Evolutionary conservation across 2,888 invertebrate species (phyloP).

Genomic region (Chelonus formosanus): DNA sequence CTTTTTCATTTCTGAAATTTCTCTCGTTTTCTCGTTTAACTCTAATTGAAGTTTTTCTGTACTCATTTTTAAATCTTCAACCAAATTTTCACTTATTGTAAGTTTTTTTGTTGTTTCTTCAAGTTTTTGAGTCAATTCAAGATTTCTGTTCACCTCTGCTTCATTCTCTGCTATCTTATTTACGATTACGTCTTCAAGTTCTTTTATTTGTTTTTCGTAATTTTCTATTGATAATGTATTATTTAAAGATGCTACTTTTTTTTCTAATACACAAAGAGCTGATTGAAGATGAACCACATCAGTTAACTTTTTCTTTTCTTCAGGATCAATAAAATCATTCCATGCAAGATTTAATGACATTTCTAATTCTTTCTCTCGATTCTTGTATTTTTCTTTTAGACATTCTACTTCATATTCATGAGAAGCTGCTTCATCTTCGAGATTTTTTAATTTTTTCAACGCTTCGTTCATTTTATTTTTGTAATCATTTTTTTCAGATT

Average conservation of each 20-base stretch:
- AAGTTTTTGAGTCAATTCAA: conserved; percentile 26
- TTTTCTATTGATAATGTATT: conserved; percentile 3
- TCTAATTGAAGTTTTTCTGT: conserved; percentile 45
- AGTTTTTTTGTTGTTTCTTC: conserved; percentile 9
- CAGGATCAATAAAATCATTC: conserved; percentile 15
- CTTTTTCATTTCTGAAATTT: conserved; percentile 31
- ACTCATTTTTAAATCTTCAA: conserved; percentile 63
- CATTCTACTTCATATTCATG: conserved; percentile 68
- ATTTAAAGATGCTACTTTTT: conserved; percentile 18
- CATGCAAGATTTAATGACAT: conserved; percentile 33
- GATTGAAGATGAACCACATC: conserved; percentile 20
- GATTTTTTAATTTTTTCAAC: conserved; percentile 42
- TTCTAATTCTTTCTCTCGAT: conserved; percentile 67
- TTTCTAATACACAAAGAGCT: conserved; percentile 6
- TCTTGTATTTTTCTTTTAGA: conserved; percentile 67
- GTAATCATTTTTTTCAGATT: conserved; percentile 38
- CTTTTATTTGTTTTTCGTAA: conserved; percentile 27
- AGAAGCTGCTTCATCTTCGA: conserved; percentile 43
- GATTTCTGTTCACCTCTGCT: conserved; percentile 48
- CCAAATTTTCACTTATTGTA: conserved; percentile 41
- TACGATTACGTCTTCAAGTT: conserved; percentile 57
- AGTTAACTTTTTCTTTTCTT: conserved; percentile 24
- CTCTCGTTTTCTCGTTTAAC: conserved; percentile 26
- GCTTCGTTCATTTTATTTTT: conserved; percentile 35
- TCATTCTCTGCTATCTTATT: conserved; percentile 47